Base-by-base conservation (phyloP, 2,113 vertebrate genomes). In the Phyllostomus discolor region DNA sequence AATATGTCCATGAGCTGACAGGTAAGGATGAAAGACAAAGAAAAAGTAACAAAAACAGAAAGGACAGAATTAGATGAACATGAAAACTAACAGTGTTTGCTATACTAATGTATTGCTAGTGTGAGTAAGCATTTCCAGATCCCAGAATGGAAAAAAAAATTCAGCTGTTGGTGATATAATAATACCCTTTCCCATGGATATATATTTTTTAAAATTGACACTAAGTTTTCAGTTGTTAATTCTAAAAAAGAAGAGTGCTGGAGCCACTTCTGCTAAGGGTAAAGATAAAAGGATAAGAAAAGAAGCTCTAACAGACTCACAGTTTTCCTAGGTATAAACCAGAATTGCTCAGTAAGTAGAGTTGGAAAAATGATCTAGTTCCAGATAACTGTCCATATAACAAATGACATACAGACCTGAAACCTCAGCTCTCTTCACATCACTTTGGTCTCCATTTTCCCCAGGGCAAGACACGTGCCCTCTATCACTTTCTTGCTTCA, bases 401-500 rank as follows among this genome's bases (percentile, higher is more conserved):
- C 67, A 72, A 38, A 73, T 38, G 67, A 85, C n/a, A 62, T 17
- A 57, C 2, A 54, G 70, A 59, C 41, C 17, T 84, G 64, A 89
- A 94, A 33, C 48, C 46, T 81, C 90, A 64, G 41, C 48, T 73
- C 38, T 64, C 73, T 75, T 90, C 43, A 2, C 33, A 24, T 52
- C 73, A 92, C 46, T 87, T 50, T 82, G 87, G 81, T 92, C 54
- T 97, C 75, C 90, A 95, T 91, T 84, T 83, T 88, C 24, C 80
- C 90, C 92, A 76, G 72, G 31, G 64, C 9, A 93, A 59, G 46
- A 93, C 79, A 62, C 10, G 78, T 12, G 52, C 52, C 20, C 33
- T 57, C 75, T 33, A 72, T 67, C 72, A 50, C 73, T 70, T 91
- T 92, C 95, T 95, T 95, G 52, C 52, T 96, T 97, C 90, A 88